Percentiles rank a stretch among this genome's conserved stretches.
These are phyloP conservation scores for Mylabris sibirica DNA, from an alignment of 2,888 invertebrate species.

Conservation along the genomic window DNA sequence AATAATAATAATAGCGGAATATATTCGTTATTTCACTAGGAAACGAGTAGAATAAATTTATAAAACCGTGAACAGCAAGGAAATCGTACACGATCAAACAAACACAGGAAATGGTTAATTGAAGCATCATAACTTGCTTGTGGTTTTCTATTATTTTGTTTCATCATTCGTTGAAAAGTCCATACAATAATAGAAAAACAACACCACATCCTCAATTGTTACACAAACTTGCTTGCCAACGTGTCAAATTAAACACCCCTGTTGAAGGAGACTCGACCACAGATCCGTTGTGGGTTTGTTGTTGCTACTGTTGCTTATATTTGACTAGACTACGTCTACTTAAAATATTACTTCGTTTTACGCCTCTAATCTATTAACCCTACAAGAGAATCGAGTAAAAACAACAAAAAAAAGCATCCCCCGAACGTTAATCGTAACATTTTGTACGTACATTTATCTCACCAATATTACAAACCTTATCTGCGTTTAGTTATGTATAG, in stretches of 20 bases:
- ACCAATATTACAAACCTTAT: slow-evolving; percentile 35
- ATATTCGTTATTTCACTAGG: not conserved
- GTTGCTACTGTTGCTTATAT: too few species aligned
- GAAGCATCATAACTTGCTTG: not conserved
- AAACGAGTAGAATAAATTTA: not conserved
- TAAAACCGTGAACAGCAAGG: not conserved
- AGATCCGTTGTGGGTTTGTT: too few species aligned
- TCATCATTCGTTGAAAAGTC: not conserved
- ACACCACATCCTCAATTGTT: too few species aligned
- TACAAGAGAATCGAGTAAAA: slow-evolving; percentile 32
- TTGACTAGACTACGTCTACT: slow-evolving; percentile 10
- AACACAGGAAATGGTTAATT: not conserved
- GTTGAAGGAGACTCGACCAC: slow-evolving; percentile 13
- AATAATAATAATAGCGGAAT: too few species aligned
- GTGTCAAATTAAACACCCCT: too few species aligned
- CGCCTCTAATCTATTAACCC: slow-evolving; percentile 40
- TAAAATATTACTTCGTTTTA: slow-evolving; percentile 28
- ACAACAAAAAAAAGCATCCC: slow-evolving; percentile 21
- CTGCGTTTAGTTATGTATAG: not conserved
- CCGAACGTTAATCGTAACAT: slow-evolving; percentile 34
- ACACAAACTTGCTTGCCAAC: too few species aligned
- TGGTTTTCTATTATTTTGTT: not conserved
- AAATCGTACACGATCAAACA: not conserved
- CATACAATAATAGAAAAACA: not conserved
- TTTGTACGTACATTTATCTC: slow-evolving; percentile 40